Evolutionary conservation across 2,797 vertebrate genomes (phyloP).

Genomic region (Xyrichtys novacula): DNA sequence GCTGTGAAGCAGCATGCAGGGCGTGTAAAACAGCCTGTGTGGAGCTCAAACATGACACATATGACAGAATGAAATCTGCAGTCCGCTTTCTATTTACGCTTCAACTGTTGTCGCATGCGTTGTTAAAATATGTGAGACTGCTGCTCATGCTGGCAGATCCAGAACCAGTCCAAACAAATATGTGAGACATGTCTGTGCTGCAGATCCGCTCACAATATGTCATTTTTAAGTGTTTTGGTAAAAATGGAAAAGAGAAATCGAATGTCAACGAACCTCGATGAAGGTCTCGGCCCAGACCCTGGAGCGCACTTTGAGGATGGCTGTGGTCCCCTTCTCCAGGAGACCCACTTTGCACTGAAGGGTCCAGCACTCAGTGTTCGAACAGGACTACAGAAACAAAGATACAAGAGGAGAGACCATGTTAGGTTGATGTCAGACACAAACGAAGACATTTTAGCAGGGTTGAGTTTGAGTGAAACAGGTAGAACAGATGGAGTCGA

Average conservation of each 20-base stretch:
- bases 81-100: slow-evolving; percentile 10
- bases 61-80: slow-evolving; percentile 1
- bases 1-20: slow-evolving; percentile 57
- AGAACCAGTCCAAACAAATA: slow-evolving; percentile 44
- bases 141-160: slow-evolving; percentile 19
- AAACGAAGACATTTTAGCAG: background rate
- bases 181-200: slow-evolving; percentile 28
- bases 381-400: slow-evolving; percentile 85
- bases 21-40: slow-evolving; percentile 50
- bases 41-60: slow-evolving; percentile 23
- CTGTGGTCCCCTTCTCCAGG: slow-evolving; percentile 87
- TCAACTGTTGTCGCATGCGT: slow-evolving; percentile 51
- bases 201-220: too few species aligned
- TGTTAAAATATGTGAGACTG: slow-evolving; percentile 42
- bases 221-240: too few species aligned
- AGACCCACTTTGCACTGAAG: slow-evolving; percentile 88
- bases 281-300: slow-evolving; percentile 90
- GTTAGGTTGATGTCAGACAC: slow-evolving; percentile 4
- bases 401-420: background rate
- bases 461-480: slow-evolving; percentile 24
- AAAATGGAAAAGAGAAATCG: too few species aligned
- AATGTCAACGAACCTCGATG: slow-evolving; percentile 86
- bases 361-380: slow-evolving; percentile 88
- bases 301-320: slow-evolving; percentile 88
- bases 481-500: slow-evolving; percentile 40